Evolutionary conservation across 2,888 invertebrate genomes (phyloP), one percentile per base, ranked within the genome.

Genomic region (Globia sparganii): DNA sequence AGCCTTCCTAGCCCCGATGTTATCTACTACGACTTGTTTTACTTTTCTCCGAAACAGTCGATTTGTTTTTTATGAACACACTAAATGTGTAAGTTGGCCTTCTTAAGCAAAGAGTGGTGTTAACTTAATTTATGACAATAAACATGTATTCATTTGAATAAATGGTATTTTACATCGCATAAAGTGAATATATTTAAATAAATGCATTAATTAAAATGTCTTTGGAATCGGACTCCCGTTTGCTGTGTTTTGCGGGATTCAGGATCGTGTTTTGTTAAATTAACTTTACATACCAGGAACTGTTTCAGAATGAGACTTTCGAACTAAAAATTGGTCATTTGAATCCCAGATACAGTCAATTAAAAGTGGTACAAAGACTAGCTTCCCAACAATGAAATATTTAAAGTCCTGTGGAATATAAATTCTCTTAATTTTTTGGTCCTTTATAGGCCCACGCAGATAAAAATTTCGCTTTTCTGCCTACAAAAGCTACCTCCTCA

Each of bases 141-240:
- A 37, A 28, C 43, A 59, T 72, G 72, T 67, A 74, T 78, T 56
- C 28, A 86, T 78, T 75, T 69, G 56, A 84, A 86, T 86, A 86
- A 86, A 72, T 75, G 3, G 43, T 84, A 40, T 59, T 75, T 56
- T 72, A 59, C 56, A 62, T 58, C 46, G 62, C 40, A 46, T 74
- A 34, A 61, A 78, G 59, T 72, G 79, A 84, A 86, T 84, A 49
- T 4, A 78, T 86, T 75, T 75, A 37, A 86, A 86, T 83, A 84
- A 18, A 59, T 83, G 61, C 59, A 77, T 81, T 61, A 67, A 84
- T 78, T 86, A 67, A 73, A 37, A 70, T 65, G 46, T 49, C 64
- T 86, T 59, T 59, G n/a, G 5, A 59, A 72, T 49, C 46, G 37
- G 46, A 62, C 18, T 65, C 3, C 49, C 18, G 37, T 71, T 28